Base-by-base conservation (phyloP, 2,888 invertebrate species). In the Orgyia antiqua region DNA sequence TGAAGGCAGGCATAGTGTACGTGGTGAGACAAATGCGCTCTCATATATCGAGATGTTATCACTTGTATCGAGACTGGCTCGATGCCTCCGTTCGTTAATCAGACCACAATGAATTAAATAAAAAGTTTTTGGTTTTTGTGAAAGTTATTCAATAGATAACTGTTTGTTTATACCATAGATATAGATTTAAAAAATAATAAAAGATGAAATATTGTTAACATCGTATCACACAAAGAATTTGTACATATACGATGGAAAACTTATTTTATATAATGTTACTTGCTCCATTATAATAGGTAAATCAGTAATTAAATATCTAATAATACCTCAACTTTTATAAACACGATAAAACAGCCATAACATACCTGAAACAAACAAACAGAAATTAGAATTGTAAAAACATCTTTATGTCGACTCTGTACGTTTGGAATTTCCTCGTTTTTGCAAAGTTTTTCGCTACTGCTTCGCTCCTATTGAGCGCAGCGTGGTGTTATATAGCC, bases 31-130 rank as follows among this genome's bases (percentile, higher is more conserved):
- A 69, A 74, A 76, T 68, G 66, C 51, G 58, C 51, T 65, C 64
- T 66, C 70, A 63, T 67, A 62, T 65, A 61, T 68, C 69, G 64
- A 63, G 72, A 76, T 75, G 56, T 53, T 75, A 74, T 74, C 74
- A 29, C 20, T 43, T 29, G 44, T 36, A 54, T 55, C 45, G 49
- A 46, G 37, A 33, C 42, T 40, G 49, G 51, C 54, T 48, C 59
- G 49, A 47, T 55, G 45, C 43, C 42, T 45, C 39, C 42, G 45
- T 50, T 39, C 40, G 45, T 53, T 55, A 52, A 57, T 50, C 44
- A 56, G 45, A 34, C 42, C 42, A 42, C 45, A 44, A 48, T 40
- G 36, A 51, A 28, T 42, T 39, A 40, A 50, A 45, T 44, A 46
- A 51, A n/a, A 50, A 50, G 44, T 19, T 39, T 24, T 27, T 24